Evolutionary conservation across 92 coral and sea anemone genomes (phyloP), one percentile per base, ranked within the genome.

Genomic region (Diadumene lineata): DNA sequence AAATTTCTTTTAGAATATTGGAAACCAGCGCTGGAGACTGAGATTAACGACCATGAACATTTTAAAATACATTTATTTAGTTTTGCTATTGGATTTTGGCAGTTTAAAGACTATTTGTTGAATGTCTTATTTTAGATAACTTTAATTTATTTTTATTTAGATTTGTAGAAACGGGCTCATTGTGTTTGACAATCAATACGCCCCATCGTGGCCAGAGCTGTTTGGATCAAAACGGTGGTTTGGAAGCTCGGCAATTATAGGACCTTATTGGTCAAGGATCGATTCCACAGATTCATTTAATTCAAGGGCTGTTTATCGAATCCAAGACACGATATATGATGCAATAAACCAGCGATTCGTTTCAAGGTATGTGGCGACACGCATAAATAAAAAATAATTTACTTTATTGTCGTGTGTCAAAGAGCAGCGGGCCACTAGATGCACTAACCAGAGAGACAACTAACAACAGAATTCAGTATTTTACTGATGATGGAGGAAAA

Each of bases 211-310:
- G 69, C 88, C 88, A 2, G 44, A 46, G 16, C 73, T 16, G 48
- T 84, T 84, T 66, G 88, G 84, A 17, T n/a, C 66, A 55, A 70
- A 64, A 38, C 30, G 21, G 25, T 84, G 85, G 85, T 24, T 79
- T 22, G 53, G 56, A 18, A 26, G 34, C n/a, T 64, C 57, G 29
- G 69, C 77, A 33, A 50, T 74, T 11, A 46, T 84, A 6, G 81
- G 85, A 10, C 89, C 89, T 34, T 84, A 57, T 28, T 84, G 89
- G 89, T 70, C 88, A 8, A 24, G 34, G 1, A 68, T 46, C 8
- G 79, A 72, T 1, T 23, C 11, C 0, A 2, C 6, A 1, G 7
- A 43, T 29, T 25, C 64, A 25, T 78, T 78, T 44, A 25, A 66
- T 8, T 33, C 56, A 0, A 16, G 24, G 0, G 43, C 11, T 31